Conservation (phyloP, 2,113 vertebrate genomes). For the Gopherus flavomarginatus region DNA sequence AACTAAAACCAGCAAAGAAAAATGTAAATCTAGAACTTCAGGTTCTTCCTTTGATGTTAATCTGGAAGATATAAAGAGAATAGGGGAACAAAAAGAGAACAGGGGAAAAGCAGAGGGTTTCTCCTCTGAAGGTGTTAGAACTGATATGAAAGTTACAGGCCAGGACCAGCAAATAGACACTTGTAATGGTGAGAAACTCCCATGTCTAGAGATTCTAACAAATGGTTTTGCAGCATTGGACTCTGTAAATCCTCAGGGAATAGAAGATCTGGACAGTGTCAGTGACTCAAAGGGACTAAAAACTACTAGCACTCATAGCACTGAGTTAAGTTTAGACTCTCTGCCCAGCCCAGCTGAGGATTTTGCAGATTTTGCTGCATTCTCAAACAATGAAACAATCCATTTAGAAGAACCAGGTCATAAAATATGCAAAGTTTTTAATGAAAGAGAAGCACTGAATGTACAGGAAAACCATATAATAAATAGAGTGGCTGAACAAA, state of each 20-base stretch:
- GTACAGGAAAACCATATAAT: constrained; percentile 75
- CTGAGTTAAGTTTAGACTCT: constrained; percentile 74
- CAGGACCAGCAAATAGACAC: constrained; percentile 69
- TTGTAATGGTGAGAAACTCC: constrained; percentile 83
- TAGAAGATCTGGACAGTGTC: constrained; percentile 75
- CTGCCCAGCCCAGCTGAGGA: constrained; percentile 78
- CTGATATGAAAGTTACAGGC: constrained; percentile 64
- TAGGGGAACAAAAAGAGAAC: constrained; percentile 73
- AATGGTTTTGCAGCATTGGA: constrained; percentile 88
- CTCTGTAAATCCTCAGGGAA: constrained; percentile 82
- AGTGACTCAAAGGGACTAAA: constrained; percentile 75
- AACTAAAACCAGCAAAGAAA: constrained; percentile 78
- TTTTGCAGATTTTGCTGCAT: constrained; percentile 92
- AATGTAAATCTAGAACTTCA: constrained; percentile 73
- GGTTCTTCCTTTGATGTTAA: constrained; percentile 69
- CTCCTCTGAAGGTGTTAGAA: constrained; percentile 61
- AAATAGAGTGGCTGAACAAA: constrained; percentile 71
- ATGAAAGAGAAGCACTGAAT: constrained; percentile 59
- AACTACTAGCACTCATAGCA: constrained; percentile 50
- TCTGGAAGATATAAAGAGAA: constrained; percentile 69
- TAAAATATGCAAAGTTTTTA: constrained; percentile 56
- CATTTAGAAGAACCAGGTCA: constrained; percentile 67
- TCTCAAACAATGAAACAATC: constrained; percentile 77
- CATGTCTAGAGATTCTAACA: constrained; percentile 86
- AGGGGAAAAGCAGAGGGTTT: constrained; percentile 59